A percentile compares a stretch with the other conserved stretches of the same genome.
phyloP scores from a whole-genome alignment of 23 tunicate genomes.

The Corella eumyota region DNA sequence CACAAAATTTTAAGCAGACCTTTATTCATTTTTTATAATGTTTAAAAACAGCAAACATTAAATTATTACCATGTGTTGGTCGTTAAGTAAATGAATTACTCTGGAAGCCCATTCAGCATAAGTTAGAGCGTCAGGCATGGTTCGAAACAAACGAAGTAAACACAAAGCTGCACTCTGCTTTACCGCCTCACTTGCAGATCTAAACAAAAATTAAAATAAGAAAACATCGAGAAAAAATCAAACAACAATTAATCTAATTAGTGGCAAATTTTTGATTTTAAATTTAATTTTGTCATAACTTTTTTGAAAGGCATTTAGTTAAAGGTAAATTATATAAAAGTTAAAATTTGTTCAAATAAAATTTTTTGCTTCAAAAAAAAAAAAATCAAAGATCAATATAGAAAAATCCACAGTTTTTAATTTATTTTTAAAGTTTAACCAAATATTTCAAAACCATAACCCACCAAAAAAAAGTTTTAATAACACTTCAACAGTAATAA shows the following conservation, averaged over 20 bases:
- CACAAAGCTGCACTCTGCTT: conserved; percentile 96
- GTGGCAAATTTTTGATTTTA: neutral
- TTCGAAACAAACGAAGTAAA: conserved; percentile 77
- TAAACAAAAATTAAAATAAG: conserved; percentile 1
- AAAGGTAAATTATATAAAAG: neutral
- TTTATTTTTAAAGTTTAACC: too few species aligned
- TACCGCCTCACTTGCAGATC: conserved; percentile 62
- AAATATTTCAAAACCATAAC: too few species aligned
- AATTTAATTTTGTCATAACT: neutral
- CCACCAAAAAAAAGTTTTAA: too few species aligned
- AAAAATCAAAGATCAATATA: too few species aligned
- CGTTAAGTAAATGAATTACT: conserved; percentile 90
- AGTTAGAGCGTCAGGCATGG: conserved; percentile 82
- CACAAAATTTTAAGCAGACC: neutral
- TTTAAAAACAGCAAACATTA: too few species aligned
- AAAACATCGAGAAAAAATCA: neutral
- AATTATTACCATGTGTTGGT: conserved; percentile 94
- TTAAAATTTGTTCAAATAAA: neutral
- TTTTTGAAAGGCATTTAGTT: neutral
- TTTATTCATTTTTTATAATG: too few species aligned
- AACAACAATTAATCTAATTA: neutral
- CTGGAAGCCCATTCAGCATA: conserved; percentile 96
- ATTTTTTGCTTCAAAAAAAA: too few species aligned
- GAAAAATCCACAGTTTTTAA: too few species aligned
- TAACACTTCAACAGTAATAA: too few species aligned